Base-by-base conservation (phyloP, 2,113 vertebrate species). In the Ictidomys tridecemlineatus region DNA sequence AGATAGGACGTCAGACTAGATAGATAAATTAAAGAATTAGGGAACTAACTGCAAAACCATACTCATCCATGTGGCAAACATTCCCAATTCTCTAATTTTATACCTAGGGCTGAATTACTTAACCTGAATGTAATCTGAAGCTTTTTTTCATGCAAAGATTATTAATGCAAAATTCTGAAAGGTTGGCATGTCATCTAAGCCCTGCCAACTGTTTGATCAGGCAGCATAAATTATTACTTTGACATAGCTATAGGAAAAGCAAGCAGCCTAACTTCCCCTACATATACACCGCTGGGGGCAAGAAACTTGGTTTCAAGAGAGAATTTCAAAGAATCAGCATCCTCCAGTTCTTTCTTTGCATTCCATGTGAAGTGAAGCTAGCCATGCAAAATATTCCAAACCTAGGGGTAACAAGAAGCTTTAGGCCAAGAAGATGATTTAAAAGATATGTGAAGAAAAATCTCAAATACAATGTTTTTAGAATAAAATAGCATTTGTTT, bases 131-230 rank as follows among this genome's bases (percentile, higher is more conserved):
- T 18, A 70, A 93, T 92, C 89, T 86, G 67, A 22, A 87, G 65
- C n/a, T 87, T 95, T 96, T 58, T 89, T 93, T 96, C 48, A 96
- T 83, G 94, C 80, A 96, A 61, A 95, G 51, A 89, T 48, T 77
- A 8, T 53, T 93, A 89, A 73, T 78, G 26, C 26, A 82, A 96
- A 93, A 94, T 80, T 96, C 72, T 28, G 61, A 80, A 94, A 69
- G n/a, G 26, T 20, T 76, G 39, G 32, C 12, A 58, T 85, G 67
- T 85, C 83, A 73, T 69, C 42, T 85, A 82, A 96, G n/a, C 61
- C 84, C 86, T 96, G 67, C 37, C 82, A 94, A 65, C 12, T 86
- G 24, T 96, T 90, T 93, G 87, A 92, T 87, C 70, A 94, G 48
- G 82, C 39, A 87, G 67, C n/a, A 17, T 80, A 86, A 95, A 48